phyloP scores from a whole-genome alignment of 2,797 vertebrate species.

The Syngnathus acus region DNA sequence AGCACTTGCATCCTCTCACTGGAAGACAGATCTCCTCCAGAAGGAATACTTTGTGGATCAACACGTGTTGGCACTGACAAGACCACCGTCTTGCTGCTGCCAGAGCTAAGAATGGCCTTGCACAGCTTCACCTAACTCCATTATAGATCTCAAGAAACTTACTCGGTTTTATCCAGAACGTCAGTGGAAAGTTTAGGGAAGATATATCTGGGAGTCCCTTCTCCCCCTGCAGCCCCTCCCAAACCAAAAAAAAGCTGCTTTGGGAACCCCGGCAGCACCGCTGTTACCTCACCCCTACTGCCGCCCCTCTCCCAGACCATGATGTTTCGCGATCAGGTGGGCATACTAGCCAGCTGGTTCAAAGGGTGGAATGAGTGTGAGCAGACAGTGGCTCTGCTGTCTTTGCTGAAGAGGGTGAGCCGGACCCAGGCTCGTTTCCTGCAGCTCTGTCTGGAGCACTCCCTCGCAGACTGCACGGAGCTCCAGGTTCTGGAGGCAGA shows the following conservation, averaged over 20 bases:
- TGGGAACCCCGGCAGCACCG: not conserved
- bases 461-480: constrained; percentile 89
- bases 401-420: constrained; percentile 89
- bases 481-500: constrained; percentile 90
- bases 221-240: constrained; percentile 11
- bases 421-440: constrained; percentile 95
- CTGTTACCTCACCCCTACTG: constrained; percentile 6
- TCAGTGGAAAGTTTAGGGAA: constrained; percentile 4
- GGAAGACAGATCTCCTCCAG: not conserved
- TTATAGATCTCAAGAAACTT: constrained; percentile 11
- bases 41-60: constrained; percentile 5
- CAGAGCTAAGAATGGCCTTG: constrained; percentile 42
- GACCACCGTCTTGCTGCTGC: constrained; percentile 17
- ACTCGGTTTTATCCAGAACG: not conserved
- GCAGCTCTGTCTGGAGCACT: constrained; percentile 96
- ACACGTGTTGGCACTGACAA: constrained; percentile 14
- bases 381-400: constrained; percentile 96
- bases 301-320: constrained; percentile 65
- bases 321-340: constrained; percentile 99
- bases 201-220: not conserved
- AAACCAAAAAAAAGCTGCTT: constrained; percentile 52
- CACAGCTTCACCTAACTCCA: constrained; percentile 28
- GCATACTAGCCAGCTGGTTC: constrained; percentile 94
- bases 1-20: constrained; percentile 8
- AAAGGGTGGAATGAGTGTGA: constrained; percentile 99